Percentiles rank a stretch among this genome's conserved stretches.
Conservation (phyloP, 2,797 vertebrate genomes). For the Glyptemys insculpta region DNA sequence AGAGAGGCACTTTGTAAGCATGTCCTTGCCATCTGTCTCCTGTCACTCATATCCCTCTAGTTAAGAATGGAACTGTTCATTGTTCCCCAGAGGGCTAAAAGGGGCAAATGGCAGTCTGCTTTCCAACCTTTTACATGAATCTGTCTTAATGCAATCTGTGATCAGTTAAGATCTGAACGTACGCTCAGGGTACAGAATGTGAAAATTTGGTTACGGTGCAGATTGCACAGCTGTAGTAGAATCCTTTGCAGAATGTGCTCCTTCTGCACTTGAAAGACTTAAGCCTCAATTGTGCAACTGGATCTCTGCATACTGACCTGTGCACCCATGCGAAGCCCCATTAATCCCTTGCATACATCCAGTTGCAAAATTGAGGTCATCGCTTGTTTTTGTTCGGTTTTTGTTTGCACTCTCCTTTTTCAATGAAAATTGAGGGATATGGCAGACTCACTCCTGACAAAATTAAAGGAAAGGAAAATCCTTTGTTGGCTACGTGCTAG, state of each 20-base stretch:
- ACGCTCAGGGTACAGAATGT: accelerated
- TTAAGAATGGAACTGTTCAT: neutral
- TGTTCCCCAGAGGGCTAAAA: accelerated
- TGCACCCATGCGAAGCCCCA: neutral
- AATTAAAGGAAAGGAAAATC: neutral
- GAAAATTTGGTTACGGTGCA: neutral
- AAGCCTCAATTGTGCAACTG: neutral
- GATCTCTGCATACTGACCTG: neutral
- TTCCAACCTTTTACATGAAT: neutral
- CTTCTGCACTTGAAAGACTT: accelerated
- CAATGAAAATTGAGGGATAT: neutral
- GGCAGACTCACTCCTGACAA: neutral
- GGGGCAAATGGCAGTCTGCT: neutral
- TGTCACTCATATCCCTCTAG: neutral
- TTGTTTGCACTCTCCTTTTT: neutral
- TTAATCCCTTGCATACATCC: neutral
- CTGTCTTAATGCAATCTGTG: neutral
- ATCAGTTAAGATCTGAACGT: neutral
- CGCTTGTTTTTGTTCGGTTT: neutral
- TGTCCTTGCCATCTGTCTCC: slow-evolving; percentile 47
- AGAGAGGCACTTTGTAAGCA: neutral
- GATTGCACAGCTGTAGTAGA: accelerated
- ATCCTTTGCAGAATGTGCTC: neutral
- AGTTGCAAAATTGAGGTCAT: neutral
- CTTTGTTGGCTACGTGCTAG: neutral